These are phyloP conservation scores for Hafferia zeledoni DNA, from an alignment of 2,797 vertebrate species.

Conservation along the genomic window DNA sequence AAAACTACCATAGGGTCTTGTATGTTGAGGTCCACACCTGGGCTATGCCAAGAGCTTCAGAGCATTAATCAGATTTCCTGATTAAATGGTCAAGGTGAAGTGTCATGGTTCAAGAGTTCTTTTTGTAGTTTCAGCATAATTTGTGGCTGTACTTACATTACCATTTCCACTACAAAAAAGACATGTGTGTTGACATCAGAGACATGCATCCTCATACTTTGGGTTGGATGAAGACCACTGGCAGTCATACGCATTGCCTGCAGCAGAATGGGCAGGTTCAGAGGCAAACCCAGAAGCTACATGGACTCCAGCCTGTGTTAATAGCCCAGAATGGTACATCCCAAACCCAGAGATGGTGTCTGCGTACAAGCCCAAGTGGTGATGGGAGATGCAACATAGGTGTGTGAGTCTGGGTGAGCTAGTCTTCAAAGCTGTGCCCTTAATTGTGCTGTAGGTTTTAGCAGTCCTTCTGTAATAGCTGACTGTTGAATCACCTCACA, in stretches of 20 bases:
- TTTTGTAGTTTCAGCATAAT: background rate
- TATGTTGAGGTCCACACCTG: background rate
- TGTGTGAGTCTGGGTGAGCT: background rate
- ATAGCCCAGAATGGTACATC: background rate
- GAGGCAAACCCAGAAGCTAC: background rate
- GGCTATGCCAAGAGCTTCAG: background rate
- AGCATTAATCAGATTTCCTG: background rate
- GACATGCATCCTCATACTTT: background rate
- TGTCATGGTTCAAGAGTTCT: background rate
- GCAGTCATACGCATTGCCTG: accelerated
- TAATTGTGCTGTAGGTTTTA: background rate
- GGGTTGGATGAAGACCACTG: accelerated
- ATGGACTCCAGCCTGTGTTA: background rate
- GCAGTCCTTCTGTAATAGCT: background rate
- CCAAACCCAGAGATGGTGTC: background rate
- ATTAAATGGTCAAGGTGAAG: background rate
- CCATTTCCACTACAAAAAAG: background rate
- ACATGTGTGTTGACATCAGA: background rate
- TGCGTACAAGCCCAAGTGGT: background rate
- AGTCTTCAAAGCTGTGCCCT: background rate
- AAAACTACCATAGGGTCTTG: background rate
- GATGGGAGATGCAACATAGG: background rate
- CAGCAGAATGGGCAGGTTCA: background rate
- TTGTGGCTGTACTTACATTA: background rate
- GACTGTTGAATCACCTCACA: background rate